Percentiles rank a stretch among this genome's conserved stretches.
phyloP scores from a whole-genome alignment of 2,888 invertebrate species.

The Disparrhopalites patrizii region DNA sequence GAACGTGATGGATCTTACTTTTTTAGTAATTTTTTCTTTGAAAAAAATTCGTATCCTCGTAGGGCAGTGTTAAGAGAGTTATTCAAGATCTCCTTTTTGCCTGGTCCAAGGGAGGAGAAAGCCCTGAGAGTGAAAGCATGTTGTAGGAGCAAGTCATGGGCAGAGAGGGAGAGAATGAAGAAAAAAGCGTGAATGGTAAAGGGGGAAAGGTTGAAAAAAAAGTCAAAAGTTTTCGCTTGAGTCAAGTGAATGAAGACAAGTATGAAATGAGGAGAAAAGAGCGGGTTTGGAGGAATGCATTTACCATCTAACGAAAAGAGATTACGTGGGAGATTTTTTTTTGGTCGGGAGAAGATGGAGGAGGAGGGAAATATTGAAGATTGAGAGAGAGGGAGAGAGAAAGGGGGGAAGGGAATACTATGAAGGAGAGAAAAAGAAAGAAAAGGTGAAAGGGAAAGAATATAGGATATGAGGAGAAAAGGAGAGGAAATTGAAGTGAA shows the following conservation, averaged over 20 bases:
- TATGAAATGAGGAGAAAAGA: not conserved
- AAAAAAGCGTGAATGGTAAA: constrained; percentile 16
- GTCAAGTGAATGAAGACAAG: constrained; percentile 9
- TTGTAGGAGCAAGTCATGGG: too few species aligned
- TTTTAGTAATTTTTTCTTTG: not conserved
- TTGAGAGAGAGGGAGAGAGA: not conserved
- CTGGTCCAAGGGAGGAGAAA: not conserved
- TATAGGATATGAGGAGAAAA: constrained; percentile 14
- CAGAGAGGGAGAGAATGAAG: not conserved
- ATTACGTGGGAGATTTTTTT: too few species aligned
- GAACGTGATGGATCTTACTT: not conserved
- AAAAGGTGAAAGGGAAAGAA: not conserved
- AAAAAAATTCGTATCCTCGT: not conserved
- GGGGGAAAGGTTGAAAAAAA: constrained; percentile 12
- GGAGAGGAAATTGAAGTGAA: constrained; percentile 20
- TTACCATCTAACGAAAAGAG: constrained; percentile 17
- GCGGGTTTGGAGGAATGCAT: constrained; percentile 7
- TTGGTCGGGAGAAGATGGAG: constrained; percentile 1
- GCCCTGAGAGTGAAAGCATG: constrained; percentile 12
- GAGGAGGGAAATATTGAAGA: not conserved
- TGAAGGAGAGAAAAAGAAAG: constrained; percentile 8
- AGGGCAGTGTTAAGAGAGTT: not conserved
- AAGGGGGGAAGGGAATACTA: constrained; percentile 9
- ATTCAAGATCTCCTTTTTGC: too few species aligned
- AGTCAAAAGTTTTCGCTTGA: constrained; percentile 6